Evolutionary conservation across 2,113 vertebrate genomes (phyloP).

Genomic region (Trichomycterus rosablanca): DNA sequence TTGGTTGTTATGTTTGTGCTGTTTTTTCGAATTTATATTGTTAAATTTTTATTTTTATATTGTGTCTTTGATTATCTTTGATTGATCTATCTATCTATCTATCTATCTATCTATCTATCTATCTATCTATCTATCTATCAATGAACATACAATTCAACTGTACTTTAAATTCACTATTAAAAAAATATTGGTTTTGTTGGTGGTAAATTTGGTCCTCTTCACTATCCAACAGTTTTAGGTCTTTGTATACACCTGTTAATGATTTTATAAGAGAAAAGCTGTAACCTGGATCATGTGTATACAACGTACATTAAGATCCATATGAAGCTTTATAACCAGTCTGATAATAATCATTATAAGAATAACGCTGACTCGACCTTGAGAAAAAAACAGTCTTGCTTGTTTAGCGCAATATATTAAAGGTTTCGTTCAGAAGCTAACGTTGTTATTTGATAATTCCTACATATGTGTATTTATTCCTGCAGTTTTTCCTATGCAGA

Average conservation of each 20-base stretch:
- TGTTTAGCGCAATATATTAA: background rate
- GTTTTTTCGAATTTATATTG: too few relatives aligned
- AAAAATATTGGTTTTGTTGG: too few relatives aligned
- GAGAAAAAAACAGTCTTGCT: slow-evolving; percentile 48
- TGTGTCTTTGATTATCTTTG: too few relatives aligned
- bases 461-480: background rate
- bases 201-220: too few relatives aligned
- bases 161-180: too few relatives aligned
- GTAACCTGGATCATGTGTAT: background rate
- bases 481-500: background rate
- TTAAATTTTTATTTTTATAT: too few relatives aligned
- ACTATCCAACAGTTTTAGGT: background rate
- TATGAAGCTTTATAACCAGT: background rate
- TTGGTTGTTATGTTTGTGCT: too few relatives aligned
- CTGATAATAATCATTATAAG: background rate
- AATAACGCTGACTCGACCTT: slow-evolving; percentile 60
- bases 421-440: background rate
- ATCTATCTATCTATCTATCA: too few relatives aligned
- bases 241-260: slow-evolving; percentile 2
- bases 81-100: too few relatives aligned
- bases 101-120: too few relatives aligned
- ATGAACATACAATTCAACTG: too few relatives aligned
- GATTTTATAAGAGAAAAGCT: background rate
- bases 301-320: background rate
- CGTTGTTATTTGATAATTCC: background rate